Base-by-base conservation (phyloP, 2,888 invertebrate species). In the Phengaris arion region DNA sequence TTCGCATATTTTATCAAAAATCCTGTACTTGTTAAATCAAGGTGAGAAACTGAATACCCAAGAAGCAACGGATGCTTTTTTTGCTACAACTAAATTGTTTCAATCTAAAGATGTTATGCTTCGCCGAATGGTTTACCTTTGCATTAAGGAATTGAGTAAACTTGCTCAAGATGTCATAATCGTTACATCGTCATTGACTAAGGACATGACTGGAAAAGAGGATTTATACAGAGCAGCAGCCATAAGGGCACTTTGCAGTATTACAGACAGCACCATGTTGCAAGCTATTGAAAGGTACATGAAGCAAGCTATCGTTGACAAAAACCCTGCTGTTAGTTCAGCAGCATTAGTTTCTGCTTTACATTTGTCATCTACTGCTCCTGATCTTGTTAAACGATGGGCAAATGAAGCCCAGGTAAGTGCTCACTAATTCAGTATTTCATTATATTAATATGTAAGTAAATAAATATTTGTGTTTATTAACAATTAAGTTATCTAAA, bases 251-350 rank as follows among this genome's bases (percentile, higher is more conserved):
- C 94, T 99, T 5, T 99, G 99, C 89, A 98, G 98, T 83, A 99
- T 99, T 77, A 99, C 99, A 0, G 99, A 99, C 92, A 96, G 95
- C 77, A 96, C 96, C 0, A 97, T 97, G 99, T 91, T 99, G 76
- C 98, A 99, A 90, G 97, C 99, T 5, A 99, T 99, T 78, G 99
- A 99, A 87, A 95, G 99, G 77, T 99, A 99, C 90, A 99, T 99
- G 99, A 99, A 99, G 86, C 99, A 99, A 88, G 99, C 99, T 0
- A 99, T 99, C 81, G 99, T 99, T n/a, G 99, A 99, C 89, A 97
- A 98, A 84, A 98, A 97, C 81, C 96, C 98, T 0, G 97, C 98
- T 0, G 99, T 99, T 0, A 98, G 99, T 75, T 98, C 99, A 81
- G 99, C 99, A 0, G 99, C 99, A 1, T 93, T 99, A 70, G 99